These are phyloP conservation scores for Ammospiza caudacuta DNA, from an alignment of 2,113 vertebrate genomes.

Conservation along the genomic window DNA sequence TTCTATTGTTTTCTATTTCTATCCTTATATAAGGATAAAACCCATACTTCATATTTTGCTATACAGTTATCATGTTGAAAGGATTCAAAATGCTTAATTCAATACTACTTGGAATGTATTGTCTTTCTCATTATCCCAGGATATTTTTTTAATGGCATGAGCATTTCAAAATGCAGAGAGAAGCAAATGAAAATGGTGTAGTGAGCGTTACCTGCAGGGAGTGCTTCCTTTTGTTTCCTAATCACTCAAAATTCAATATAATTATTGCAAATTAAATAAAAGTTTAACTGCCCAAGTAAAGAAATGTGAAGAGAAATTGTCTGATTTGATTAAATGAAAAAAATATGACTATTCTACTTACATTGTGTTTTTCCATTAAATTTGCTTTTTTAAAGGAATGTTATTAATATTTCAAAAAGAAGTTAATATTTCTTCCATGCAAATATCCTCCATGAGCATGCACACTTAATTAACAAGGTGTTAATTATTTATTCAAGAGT, in stretches of 20 bases:
- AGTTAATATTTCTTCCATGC: not conserved
- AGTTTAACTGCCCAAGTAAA: rapidly evolving
- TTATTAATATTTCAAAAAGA: not conserved
- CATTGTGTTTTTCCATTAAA: rapidly evolving
- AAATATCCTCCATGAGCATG: not conserved
- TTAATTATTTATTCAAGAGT: not conserved
- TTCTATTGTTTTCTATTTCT: not conserved
- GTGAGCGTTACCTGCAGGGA: not conserved
- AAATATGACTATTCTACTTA: not conserved
- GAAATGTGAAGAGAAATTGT: not conserved
- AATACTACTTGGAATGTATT: not conserved
- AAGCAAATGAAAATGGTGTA: not conserved
- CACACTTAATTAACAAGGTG: not conserved
- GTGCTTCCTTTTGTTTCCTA: not conserved
- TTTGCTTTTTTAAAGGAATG: not conserved
- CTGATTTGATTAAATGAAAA: not conserved
- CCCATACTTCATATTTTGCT: rapidly evolving
- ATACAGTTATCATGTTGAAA: not conserved
- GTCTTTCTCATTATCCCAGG: not conserved
- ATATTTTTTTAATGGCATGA: not conserved
- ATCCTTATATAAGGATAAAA: not conserved
- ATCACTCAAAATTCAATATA: not conserved
- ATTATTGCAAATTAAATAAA: not conserved
- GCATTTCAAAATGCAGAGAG: not conserved
- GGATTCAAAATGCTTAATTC: not conserved